These are phyloP conservation scores for Fringilla coelebs DNA, from an alignment of 2,797 vertebrate species.

Conservation along the genomic window DNA sequence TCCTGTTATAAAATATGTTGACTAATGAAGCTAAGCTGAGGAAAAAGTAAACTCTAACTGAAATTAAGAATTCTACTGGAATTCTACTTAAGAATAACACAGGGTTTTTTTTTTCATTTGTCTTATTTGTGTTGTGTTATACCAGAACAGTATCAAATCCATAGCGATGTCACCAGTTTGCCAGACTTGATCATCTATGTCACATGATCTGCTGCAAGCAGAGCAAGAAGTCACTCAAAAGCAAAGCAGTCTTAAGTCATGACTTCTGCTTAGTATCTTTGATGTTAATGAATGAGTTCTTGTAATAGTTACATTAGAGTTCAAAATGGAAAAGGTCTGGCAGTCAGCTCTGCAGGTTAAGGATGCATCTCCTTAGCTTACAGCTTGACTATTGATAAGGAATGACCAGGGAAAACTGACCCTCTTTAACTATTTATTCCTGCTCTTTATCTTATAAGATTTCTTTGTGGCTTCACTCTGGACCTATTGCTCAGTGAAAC, in stretches of 20 bases:
- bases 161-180: neutral
- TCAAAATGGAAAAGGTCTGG: neutral
- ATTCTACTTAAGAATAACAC: neutral
- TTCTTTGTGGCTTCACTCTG: neutral
- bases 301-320: neutral
- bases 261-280: neutral
- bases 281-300: neutral
- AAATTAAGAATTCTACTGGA: neutral
- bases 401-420: neutral
- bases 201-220: neutral
- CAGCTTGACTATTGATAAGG: neutral
- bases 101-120: neutral
- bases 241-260: neutral
- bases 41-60: neutral
- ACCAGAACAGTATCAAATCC: neutral
- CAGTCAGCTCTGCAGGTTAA: neutral
- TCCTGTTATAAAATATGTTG: neutral
- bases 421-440: constrained; percentile 51
- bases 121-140: neutral
- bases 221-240: neutral
- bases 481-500: neutral
- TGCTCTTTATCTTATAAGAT: neutral
- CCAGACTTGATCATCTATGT: neutral
- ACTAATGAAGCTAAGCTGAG: neutral
- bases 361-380: constrained; percentile 21